A percentile compares a stretch with the other conserved stretches of the same genome.
Evolutionary conservation across 2,888 invertebrate species (phyloP).

Genomic region (Tetanocera ferruginea): DNA sequence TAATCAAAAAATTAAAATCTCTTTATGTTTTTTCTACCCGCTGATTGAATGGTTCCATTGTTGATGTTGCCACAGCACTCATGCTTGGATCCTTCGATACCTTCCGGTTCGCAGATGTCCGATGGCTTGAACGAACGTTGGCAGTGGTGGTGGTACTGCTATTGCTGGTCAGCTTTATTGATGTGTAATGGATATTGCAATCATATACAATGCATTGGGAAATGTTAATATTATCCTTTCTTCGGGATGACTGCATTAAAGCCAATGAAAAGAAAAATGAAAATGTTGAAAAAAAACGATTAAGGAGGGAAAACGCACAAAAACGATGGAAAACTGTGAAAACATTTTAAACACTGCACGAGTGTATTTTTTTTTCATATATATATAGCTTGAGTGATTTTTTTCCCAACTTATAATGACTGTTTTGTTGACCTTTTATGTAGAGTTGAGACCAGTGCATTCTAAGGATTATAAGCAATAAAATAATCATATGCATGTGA

Average conservation of each 20-base stretch:
- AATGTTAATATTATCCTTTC: constrained; percentile 43
- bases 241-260: constrained; percentile 39
- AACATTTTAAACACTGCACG: background rate
- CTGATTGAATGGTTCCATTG: constrained; percentile 67
- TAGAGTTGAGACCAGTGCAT: background rate
- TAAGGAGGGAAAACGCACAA: background rate
- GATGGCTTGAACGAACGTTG: constrained; percentile 15
- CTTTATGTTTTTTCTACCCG: constrained; percentile 66
- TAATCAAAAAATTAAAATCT: constrained; percentile 70
- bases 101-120: background rate
- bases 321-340: background rate
- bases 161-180: constrained; percentile 46
- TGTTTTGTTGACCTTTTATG: background rate
- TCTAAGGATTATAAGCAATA: background rate
- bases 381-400: background rate
- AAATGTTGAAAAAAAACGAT: background rate
- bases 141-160: constrained; percentile 16
- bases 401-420: background rate
- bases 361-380: background rate
- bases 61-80: constrained; percentile 50
- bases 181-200: constrained; percentile 48
- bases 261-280: constrained; percentile 31
- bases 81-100: background rate
- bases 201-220: constrained; percentile 35
- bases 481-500: background rate